A percentile compares a stretch with the other conserved stretches of the same genome.
phyloP scores from a whole-genome alignment of 2,113 vertebrate species.

The Cacatua alba region DNA sequence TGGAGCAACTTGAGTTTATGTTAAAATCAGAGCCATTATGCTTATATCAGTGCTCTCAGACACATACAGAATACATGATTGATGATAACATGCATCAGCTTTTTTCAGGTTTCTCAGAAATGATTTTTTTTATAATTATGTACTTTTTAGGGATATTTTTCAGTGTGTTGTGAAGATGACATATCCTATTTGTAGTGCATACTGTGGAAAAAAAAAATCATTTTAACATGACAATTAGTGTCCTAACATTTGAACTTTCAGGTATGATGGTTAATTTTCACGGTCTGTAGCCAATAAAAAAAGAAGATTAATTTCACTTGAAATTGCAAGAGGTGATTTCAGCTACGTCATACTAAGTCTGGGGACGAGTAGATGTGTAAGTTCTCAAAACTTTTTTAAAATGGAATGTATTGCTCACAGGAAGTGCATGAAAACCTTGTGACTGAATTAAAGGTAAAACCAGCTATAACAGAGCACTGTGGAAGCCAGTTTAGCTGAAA shows the following conservation, averaged over 20 bases:
- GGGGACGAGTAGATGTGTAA: not conserved
- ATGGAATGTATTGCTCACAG: not conserved
- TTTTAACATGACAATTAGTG: slow-evolving; percentile 39
- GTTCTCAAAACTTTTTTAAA: slow-evolving; percentile 13
- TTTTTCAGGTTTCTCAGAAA: slow-evolving; percentile 12
- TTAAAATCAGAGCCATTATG: not conserved
- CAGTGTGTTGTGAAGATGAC: not conserved
- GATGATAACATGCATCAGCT: not conserved
- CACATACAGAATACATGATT: not conserved
- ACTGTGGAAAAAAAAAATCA: not conserved
- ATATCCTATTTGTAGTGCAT: not conserved
- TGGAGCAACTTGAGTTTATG: not conserved
- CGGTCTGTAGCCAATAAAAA: not conserved
- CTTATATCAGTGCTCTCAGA: not conserved
- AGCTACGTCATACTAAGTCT: not conserved
- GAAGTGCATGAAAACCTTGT: slow-evolving; percentile 6
- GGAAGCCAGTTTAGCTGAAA: not conserved
- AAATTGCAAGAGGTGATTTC: slow-evolving; percentile 8
- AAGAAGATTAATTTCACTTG: slow-evolving; percentile 51
- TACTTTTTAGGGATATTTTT: slow-evolving; percentile 8
- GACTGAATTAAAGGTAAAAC: not conserved
- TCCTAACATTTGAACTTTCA: slow-evolving; percentile 64
- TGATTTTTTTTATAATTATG: not conserved
- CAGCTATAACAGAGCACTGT: not conserved
- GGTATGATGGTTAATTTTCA: slow-evolving; percentile 44